A percentile compares a stretch with the other conserved stretches of the same genome.
phyloP scores from a whole-genome alignment of 2,113 vertebrate species.

The Dicaeum eximium region DNA sequence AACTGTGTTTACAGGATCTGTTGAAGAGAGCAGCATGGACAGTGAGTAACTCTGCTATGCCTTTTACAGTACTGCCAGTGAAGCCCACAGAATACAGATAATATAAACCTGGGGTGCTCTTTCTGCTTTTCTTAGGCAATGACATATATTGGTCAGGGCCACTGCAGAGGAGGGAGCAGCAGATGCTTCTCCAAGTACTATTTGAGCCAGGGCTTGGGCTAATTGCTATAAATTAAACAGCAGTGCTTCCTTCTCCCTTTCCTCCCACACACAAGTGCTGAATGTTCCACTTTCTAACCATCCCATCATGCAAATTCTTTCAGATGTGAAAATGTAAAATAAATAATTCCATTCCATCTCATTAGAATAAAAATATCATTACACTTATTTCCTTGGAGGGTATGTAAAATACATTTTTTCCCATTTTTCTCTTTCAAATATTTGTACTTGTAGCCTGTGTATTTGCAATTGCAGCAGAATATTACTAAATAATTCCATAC shows the following conservation, averaged over 20 bases:
- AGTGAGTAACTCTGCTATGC: conserved; percentile 59
- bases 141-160: neutral
- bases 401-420: neutral
- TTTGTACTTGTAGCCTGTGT: neutral
- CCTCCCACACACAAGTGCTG: neutral
- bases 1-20: conserved; percentile 65
- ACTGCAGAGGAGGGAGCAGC: neutral
- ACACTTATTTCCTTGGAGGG: neutral
- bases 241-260: neutral
- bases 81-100: neutral
- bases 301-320: neutral
- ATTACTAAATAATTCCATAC: neutral
- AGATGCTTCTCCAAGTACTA: neutral
- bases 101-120: neutral
- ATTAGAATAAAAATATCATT: neutral
- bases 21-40: conserved; percentile 75
- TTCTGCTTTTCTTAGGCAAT: neutral
- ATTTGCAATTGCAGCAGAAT: neutral
- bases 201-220: neutral
- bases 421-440: neutral
- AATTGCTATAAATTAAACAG: neutral
- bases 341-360: neutral
- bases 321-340: neutral
- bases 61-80: neutral
- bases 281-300: neutral